Evolutionary conservation across 1,140 invertebrate species (phyloP).

Genomic region (Dermatophagoides farinae): DNA sequence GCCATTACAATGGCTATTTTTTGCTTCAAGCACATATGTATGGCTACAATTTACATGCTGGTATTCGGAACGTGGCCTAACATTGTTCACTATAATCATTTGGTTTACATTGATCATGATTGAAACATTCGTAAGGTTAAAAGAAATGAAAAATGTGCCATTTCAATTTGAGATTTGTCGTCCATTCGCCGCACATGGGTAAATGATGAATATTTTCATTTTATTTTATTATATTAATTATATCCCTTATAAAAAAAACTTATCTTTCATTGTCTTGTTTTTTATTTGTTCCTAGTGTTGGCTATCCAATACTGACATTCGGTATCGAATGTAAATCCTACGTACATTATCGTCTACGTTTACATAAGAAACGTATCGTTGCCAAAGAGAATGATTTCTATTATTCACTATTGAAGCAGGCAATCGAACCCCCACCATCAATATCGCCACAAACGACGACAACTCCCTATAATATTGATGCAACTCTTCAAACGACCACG

Average conservation of each 20-base stretch:
- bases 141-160: conserved; percentile 63
- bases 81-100: conserved; percentile 75
- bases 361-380: conserved; percentile 73
- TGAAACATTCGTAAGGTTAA: conserved; percentile 67
- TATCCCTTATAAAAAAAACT: not conserved
- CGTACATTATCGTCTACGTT: conserved; percentile 68
- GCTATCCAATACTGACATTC: conserved; percentile 89
- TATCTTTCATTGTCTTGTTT: not conserved
- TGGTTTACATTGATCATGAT: conserved; percentile 90
- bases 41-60: conserved; percentile 91
- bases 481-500: not conserved
- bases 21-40: conserved; percentile 91
- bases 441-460: not conserved
- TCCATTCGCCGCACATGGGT: conserved; percentile 96
- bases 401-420: conserved; percentile 70
- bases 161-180: conserved; percentile 82
- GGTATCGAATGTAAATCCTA: conserved; percentile 92
- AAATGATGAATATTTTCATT: conserved; percentile 27
- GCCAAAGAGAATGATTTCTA: conserved; percentile 90
- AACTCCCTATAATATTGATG: not conserved
- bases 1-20: conserved; percentile 92
- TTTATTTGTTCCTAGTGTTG: conserved; percentile 45
- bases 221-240: no score
- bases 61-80: conserved; percentile 89
- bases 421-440: conserved; percentile 40